Percentiles rank a stretch among this genome's conserved stretches.
Conservation (phyloP, 1,140 invertebrate genomes). For the Euglossa dilemma region DNA sequence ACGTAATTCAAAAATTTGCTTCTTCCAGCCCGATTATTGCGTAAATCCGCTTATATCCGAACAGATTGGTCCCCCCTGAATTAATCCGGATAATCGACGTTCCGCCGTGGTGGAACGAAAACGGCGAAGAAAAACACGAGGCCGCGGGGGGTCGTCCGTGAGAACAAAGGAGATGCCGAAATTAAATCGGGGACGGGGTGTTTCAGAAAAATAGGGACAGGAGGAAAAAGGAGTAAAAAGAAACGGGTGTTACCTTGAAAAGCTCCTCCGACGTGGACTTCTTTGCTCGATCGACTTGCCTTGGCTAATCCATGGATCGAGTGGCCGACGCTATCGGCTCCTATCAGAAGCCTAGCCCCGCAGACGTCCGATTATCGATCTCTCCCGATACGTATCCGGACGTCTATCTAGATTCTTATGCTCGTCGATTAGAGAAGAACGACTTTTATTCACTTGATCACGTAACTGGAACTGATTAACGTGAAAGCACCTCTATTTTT, state of each 20-base stretch:
- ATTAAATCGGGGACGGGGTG: neutral
- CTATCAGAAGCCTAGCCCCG: neutral
- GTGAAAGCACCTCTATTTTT: conserved; percentile 19
- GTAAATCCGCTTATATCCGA: no score
- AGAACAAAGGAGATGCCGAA: neutral
- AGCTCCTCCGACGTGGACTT: neutral
- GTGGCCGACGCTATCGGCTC: neutral
- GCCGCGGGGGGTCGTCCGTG: no score
- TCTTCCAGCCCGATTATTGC: no score
- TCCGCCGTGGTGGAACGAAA: neutral
- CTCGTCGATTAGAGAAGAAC: conserved; percentile 7
- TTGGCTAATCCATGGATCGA: neutral
- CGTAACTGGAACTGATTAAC: conserved; percentile 38
- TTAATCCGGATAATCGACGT: no score
- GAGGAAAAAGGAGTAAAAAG: neutral
- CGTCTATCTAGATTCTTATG: neutral
- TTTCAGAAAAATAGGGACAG: neutral
- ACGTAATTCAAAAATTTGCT: no score
- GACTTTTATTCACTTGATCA: conserved; percentile 40
- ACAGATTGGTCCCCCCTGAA: no score
- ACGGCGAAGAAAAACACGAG: neutral
- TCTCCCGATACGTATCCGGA: neutral
- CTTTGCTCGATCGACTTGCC: neutral
- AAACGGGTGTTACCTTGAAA: neutral
- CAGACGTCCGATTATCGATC: conserved; percentile 10